phyloP scores from a whole-genome alignment of 2,888 invertebrate genomes.

The Argyresthia albistria region DNA sequence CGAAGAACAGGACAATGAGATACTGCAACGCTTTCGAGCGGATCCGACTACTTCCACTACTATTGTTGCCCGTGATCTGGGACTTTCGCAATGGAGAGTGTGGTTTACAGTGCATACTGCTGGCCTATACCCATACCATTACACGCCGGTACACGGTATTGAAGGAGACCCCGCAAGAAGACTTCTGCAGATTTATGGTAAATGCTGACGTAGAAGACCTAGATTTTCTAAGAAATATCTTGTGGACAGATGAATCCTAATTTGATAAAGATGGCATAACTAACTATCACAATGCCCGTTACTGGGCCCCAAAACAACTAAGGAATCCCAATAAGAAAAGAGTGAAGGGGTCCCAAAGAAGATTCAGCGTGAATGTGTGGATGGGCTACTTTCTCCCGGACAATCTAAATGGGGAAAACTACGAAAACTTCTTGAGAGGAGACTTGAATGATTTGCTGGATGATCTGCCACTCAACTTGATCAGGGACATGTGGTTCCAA shows the following conservation, averaged over 20 bases:
- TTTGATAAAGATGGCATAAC: conserved; percentile 19
- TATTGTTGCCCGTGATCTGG: too few relatives aligned
- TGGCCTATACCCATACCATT: conserved; percentile 17
- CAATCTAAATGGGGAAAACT: too few relatives aligned
- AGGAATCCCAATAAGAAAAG: conserved; percentile 19
- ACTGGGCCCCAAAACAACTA: conserved; percentile 17
- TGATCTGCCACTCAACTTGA: too few relatives aligned
- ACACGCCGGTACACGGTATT: conserved; percentile 16
- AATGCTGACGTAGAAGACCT: conserved; percentile 18
- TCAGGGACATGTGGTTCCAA: too few relatives aligned
- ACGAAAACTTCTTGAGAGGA: conserved; percentile 11
- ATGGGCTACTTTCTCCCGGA: conserved; percentile 19
- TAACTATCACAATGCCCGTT: too few relatives aligned
- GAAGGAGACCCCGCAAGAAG: conserved; percentile 17
- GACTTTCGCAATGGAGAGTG: too few relatives aligned
- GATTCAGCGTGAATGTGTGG: conserved; percentile 20
- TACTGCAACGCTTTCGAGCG: too few relatives aligned
- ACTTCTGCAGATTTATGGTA: conserved; percentile 20
- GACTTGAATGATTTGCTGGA: conserved; percentile 10
- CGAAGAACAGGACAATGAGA: too few relatives aligned
- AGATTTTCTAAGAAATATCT: conserved; percentile 14
- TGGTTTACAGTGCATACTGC: too few relatives aligned
- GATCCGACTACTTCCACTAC: too few relatives aligned
- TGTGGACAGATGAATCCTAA: conserved; percentile 20
- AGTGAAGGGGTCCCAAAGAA: conserved; percentile 16